Base-by-base conservation (phyloP, 2,888 invertebrate species). In the Agonopterix alstromeriana region DNA sequence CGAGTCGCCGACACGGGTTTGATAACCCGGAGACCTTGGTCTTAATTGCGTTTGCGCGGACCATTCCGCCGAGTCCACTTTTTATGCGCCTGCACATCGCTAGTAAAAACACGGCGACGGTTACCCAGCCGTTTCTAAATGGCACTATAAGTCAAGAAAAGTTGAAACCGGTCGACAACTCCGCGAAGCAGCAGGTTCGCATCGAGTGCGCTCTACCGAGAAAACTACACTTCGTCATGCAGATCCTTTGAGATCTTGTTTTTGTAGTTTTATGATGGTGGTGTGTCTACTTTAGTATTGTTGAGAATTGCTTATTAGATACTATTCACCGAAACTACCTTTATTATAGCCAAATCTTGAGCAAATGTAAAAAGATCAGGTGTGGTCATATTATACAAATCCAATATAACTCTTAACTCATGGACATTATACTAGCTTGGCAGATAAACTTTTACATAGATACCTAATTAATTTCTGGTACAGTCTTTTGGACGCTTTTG, bases 21-120 rank as follows among this genome's bases (percentile, higher is more conserved):
- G 88, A 88, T 88, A 88, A 88, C 88, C 88, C 77, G 87, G 71
- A 86, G 88, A 88, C 88, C 88, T 88, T 88, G 87, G 86, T 86
- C 87, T 87, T 88, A 88, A 88, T 88, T 88, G 87, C 86, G 84
- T 79, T 80, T 77, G 81, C 80, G 81, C 82, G 76, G 82, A 80
- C 85, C 83, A 85, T 82, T 87, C 82, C 76, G 75, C 76, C 76
- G 77, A 69, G 85, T 76, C 86, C 80, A 82, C 84, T 87, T 87
- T 87, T 87, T 87, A 86, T 87, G 77, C 77, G 82, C 84, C 79
- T 86, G 88, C 88, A 82, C 82, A 87, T 85, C 82, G 80, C 85
- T 84, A 83, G 83, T 80, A 82, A 82, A 81, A 84, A 85, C 82
- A 80, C 73, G 77, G 77, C 75, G 71, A 63, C 67, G 70, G 62